These are phyloP conservation scores for Crocidura indochinensis DNA, from an alignment of 2,797 vertebrate genomes.

Conservation along the genomic window DNA sequence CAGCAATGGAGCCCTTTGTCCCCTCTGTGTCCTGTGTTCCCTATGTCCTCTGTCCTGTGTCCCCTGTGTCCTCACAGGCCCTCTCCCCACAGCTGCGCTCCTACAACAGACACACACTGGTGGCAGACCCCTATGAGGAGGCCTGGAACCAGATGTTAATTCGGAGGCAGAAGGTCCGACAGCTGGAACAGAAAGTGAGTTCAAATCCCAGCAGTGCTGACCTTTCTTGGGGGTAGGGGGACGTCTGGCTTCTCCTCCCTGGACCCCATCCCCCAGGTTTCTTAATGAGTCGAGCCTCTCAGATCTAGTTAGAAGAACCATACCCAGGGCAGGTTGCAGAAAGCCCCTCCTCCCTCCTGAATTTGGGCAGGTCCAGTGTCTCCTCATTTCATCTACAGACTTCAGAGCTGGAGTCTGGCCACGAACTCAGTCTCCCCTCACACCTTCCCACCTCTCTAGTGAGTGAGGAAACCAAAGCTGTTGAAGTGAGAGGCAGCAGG, in stretches of 20 bases:
- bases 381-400: background rate
- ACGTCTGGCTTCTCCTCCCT: background rate
- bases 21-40: background rate
- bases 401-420: too few relatives aligned
- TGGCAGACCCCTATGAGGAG: conserved; percentile 96
- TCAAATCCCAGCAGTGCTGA: background rate
- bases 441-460: too few relatives aligned
- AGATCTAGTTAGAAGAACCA: background rate
- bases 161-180: conserved; percentile 94
- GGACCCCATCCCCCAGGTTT: too few relatives aligned
- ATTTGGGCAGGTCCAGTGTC: background rate
- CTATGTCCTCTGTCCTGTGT: background rate
- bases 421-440: too few relatives aligned
- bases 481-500: background rate
- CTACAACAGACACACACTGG: conserved; percentile 97
- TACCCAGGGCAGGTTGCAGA: background rate
- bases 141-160: conserved; percentile 94
- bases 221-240: background rate
- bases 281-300: background rate
- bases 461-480: background rate
- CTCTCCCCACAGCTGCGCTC: conserved; percentile 93
- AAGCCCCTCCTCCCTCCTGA: background rate
- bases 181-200: conserved; percentile 95
- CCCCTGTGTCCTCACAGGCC: background rate
- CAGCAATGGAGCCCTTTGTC: too few relatives aligned